Evolutionary conservation across 37 sponge, comb jelly and placozoan genomes (phyloP).

Genomic region (Hexactinellida sp.): DNA sequence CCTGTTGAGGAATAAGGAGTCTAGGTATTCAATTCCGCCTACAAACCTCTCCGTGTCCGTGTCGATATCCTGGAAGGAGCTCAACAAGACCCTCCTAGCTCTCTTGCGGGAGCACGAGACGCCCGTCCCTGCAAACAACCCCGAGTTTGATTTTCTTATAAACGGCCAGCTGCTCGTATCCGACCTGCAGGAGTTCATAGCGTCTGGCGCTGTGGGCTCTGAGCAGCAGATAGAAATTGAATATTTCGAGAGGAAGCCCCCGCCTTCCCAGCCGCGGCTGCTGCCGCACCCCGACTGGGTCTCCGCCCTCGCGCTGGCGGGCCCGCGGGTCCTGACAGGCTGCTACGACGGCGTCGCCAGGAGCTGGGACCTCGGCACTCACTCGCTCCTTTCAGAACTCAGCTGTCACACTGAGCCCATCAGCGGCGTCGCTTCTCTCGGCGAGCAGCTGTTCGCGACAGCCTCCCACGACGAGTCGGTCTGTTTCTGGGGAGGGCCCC

Average conservation of each 20-base stretch:
- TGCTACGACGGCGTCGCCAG: neutral
- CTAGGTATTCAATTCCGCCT: neutral
- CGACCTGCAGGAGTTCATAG: neutral
- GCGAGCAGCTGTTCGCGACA: neutral
- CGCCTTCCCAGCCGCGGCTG: neutral
- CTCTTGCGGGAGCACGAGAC: neutral
- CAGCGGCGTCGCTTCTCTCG: neutral
- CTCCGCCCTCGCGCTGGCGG: neutral
- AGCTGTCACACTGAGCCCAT: neutral
- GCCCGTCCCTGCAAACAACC: neutral
- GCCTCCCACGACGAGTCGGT: neutral
- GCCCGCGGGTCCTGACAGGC: neutral
- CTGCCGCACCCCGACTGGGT: constrained; percentile 3
- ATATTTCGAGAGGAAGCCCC: neutral
- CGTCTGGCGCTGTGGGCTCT: neutral
- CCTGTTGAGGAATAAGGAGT: neutral
- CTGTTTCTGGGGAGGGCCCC: neutral
- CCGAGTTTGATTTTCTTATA: neutral
- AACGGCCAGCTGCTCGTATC: neutral
- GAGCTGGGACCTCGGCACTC: neutral
- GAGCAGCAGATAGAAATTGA: neutral
- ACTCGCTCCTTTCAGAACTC: neutral
- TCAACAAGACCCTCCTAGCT: neutral
- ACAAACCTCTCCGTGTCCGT: neutral
- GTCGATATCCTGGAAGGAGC: neutral